Evolutionary conservation across 2,113 vertebrate species (phyloP), one percentile per base, ranked within the genome.

Genomic region (Halcyon malimbica): DNA sequence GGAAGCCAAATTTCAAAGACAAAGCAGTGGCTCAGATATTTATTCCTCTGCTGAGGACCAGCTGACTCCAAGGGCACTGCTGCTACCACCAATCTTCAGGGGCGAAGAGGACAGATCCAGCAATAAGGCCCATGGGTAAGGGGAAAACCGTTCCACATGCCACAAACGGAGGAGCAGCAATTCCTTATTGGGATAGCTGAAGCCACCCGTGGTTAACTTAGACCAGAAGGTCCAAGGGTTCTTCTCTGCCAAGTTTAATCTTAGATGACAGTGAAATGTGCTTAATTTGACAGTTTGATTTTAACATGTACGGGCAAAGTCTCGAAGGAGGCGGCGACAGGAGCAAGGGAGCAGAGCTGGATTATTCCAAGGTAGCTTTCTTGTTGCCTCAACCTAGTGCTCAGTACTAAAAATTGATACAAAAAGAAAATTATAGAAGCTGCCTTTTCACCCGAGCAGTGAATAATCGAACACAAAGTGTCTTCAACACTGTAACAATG

Each of bases 181-280:
- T 67, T 87, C 71, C 59, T 85, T 26, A 60, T 73, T 56, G 13
- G 57, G 76, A 78, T 74, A 96, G 75, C 60, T 94, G 88, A 94
- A 94, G 73, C 86, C 95, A 96, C 74, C 70, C 44, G 3, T 93
- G 95, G 89, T 95, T 96, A 97, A 95, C 94, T 95, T 63, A 57
- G 96, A 92, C 96, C 96, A 96, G 94, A 97, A 96, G 94, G 95
- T 96, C 96, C 94, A 94, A 94, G 82, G 86, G 93, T 71, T 95
- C 77, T 95, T 86, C 71, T 81, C 83, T 96, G 94, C 94, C 95
- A 97, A 96, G 93, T 97, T 94, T 94, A 96, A 85, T 93, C 87
- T 82, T 86, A 60, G 83, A 81, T 97, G 94, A 96, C 95, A 96
- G 94, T 93, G 93, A 97, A 95, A 96, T 83, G 81, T 88, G 89